Conservation (phyloP, 1,140 invertebrate species). For the Ridgeia piscesae region DNA sequence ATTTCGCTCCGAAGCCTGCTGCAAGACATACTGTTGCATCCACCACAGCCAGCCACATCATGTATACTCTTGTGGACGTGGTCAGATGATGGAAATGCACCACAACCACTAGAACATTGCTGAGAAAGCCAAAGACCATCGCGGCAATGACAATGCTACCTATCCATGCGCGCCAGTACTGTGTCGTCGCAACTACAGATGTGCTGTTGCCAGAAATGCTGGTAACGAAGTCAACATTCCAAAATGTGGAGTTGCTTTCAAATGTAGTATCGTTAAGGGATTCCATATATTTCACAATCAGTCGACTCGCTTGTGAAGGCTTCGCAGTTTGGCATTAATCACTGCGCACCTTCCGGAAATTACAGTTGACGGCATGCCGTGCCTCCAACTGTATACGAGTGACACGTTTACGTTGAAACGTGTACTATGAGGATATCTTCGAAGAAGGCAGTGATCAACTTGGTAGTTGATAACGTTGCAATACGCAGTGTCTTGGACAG, state of each 20-base stretch:
- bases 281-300: not conserved
- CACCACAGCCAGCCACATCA: not conserved
- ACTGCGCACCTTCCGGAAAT: not conserved
- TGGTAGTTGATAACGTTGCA: not conserved
- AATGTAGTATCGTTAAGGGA: not conserved
- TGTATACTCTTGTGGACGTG: not conserved
- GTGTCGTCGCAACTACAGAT: too few species aligned
- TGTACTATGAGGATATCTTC: not conserved
- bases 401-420: not conserved
- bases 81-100: not conserved
- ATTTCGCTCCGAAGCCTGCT: not conserved
- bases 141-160: not conserved
- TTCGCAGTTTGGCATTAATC: not conserved
- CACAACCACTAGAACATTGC: not conserved
- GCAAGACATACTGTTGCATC: too few species aligned
- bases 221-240: not conserved
- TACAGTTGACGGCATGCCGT: not conserved
- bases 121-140: not conserved
- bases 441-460: too few species aligned
- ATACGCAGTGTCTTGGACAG: not conserved
- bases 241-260: not conserved
- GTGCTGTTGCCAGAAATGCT: not conserved
- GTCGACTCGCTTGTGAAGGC: not conserved
- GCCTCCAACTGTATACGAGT: not conserved
- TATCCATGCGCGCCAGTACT: not conserved